Base-by-base conservation (phyloP, 2,113 vertebrate species). In the Laterallus jamaicensis region DNA sequence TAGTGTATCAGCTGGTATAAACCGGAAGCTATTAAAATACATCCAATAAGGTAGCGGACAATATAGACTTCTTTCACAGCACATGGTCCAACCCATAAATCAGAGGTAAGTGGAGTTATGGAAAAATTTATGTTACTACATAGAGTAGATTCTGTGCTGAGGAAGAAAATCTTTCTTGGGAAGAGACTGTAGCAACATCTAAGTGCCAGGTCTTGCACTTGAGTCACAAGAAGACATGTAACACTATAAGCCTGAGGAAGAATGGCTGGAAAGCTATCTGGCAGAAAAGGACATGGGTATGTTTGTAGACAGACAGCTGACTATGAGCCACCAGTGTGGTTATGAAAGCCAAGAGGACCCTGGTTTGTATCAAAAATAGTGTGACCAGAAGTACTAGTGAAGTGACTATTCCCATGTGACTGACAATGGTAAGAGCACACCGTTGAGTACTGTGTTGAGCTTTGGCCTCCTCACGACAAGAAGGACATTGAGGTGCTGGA, bases 251-350 rank as follows among this genome's bases (percentile, higher is more conserved):
- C 37, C 22, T 31, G 7, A 25, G 20, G n/a, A 28, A 9, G 19
- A 56, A 20, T 12, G 20, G 5, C 25, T 83, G 40, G 40, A 50
- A 49, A 77, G 11, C 6, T 63, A 28, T 3, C 7, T 0, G 1
- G 12, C 0, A 0, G 28, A 55, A 44, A 82, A 75, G 18, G 22
- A 39, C 9, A 17, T 24, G 37, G 11, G 11, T 8, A 1, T 52
- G 6, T 2, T 74, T 14, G 9, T 54, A 1, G 0, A 54, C 26
- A 54, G 15, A 8, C 1, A 0, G 15, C 5, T 49, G 22, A 55
- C 15, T 4, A 26, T 29, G 55, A 76, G 63, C 22, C 11, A 3
- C 32, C 24, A 68, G 54, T 32, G 26, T 59, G 44, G 32, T 21
- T 44, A 44, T 15, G 29, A 47, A 47, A 10, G 21, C 25, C 21